phyloP scores from a whole-genome alignment of 2,888 invertebrate genomes.

The Galerucella pusilla region DNA sequence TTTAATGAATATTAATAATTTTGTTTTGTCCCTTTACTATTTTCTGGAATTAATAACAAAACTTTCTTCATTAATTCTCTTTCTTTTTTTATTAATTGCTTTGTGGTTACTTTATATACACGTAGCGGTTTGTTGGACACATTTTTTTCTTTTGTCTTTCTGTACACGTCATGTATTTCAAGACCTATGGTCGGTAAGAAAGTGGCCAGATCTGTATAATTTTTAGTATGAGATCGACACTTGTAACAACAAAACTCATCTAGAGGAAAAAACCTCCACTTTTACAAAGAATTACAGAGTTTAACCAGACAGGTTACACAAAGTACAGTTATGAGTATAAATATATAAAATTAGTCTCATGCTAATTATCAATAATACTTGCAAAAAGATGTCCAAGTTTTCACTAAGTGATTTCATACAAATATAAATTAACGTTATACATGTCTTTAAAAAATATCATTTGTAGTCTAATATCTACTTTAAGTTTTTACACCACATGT shows the following conservation, averaged over 20 bases:
- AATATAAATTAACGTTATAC: background rate
- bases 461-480: background rate
- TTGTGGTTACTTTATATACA: too few relatives aligned
- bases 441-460: slow-evolving; percentile 5
- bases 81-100: too few relatives aligned
- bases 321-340: slow-evolving; percentile 4
- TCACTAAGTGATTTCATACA: slow-evolving; percentile 7
- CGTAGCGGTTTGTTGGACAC: too few relatives aligned
- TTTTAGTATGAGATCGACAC: background rate
- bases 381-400: slow-evolving; percentile 14
- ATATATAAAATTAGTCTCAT: background rate
- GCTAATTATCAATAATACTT: slow-evolving; percentile 11
- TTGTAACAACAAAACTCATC: background rate
- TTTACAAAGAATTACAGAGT: background rate
- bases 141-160: too few relatives aligned
- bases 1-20: too few relatives aligned
- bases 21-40: background rate
- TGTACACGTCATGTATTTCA: too few relatives aligned
- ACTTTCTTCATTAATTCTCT: too few relatives aligned
- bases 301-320: background rate
- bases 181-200: too few relatives aligned
- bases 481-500: too few relatives aligned
- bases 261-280: background rate
- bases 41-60: background rate
- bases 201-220: background rate